Evolutionary conservation across 2,113 vertebrate genomes (phyloP), one percentile per base, ranked within the genome.

Genomic region (Callospermophilus lateralis): DNA sequence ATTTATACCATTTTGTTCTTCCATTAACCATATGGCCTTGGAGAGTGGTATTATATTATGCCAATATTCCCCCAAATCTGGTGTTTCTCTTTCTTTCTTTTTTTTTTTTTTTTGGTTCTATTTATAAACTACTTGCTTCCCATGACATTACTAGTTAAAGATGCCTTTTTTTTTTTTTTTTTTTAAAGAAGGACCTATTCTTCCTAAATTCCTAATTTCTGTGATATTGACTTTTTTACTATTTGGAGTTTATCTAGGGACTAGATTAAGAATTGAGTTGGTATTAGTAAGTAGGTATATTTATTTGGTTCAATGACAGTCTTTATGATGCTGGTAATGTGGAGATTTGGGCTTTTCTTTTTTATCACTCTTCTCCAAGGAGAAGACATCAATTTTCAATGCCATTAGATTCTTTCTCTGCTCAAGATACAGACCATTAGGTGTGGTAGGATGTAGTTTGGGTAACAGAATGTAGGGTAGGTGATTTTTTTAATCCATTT

Each of bases 1-100:
- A 84, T 80, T 77, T 83, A 94, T 96, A 79, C 7, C 19, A 37
- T 91, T 95, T 94, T 85, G 17, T 74, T 79, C 26, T 88, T 28
- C 15, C 85, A 95, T n/a, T 93, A 76, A 92, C 61, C 16, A 9
- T n/a, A 37, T 93, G 28, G 9, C 34, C 45, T 80, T 81, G 48
- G 61, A 80, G 34, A 88, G 28, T 91, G 32, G 28, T 85, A 32
- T 37, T 4, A 32, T 63, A 28, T 48, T 74, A 24, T 92, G 51
- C 6, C 19, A 30, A 3, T 61, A 32, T 85, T 84, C 32, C 13
- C 48, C 58, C 34, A 89, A 81, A 65, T 93, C 10, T 81, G 0
- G 89, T 0, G 85, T 53, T 39, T 51, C 9, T 78, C 87, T 95
- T 96, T 61, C 73, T 53, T 95, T 22, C 7, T 22, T 58, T 96